phyloP scores from a whole-genome alignment of 2,888 invertebrate genomes.

The Pomacea canaliculata region DNA sequence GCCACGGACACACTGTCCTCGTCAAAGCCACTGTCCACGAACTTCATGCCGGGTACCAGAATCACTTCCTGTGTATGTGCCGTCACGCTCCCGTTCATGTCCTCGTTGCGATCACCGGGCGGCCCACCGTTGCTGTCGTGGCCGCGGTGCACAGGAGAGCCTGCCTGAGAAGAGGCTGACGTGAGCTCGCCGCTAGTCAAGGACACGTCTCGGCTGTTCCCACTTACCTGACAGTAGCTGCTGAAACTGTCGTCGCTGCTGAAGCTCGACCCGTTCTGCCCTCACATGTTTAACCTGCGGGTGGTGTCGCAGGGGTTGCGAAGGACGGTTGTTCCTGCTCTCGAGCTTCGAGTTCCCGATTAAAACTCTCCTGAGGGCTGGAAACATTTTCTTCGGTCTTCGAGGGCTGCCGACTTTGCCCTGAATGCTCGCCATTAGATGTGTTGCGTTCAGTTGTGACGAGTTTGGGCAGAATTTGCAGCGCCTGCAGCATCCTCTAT shows the following conservation, averaged over 20 bases:
- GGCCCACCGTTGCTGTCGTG: background rate
- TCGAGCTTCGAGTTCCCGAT: background rate
- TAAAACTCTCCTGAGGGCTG: background rate
- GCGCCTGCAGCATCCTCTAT: background rate
- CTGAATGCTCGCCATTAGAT: background rate
- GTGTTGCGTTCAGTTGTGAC: background rate
- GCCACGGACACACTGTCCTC: constrained; percentile 48
- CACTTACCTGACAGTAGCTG: constrained; percentile 15
- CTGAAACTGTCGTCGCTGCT: constrained; percentile 52
- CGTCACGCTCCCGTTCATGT: background rate
- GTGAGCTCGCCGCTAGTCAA: constrained; percentile 55
- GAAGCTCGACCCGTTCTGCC: constrained; percentile 39
- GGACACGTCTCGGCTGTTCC: constrained; percentile 40
- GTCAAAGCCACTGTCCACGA: constrained; percentile 59
- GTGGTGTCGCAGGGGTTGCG: background rate
- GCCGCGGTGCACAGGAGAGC: constrained; percentile 22
- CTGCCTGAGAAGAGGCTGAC: constrained; percentile 53
- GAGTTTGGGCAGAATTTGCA: background rate
- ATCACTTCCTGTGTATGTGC: background rate
- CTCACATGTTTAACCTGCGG: background rate
- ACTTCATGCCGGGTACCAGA: constrained; percentile 23
- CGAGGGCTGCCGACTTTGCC: background rate
- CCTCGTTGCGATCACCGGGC: background rate
- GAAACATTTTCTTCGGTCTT: background rate
- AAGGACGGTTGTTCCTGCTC: background rate